Base-by-base conservation (phyloP, 2,113 vertebrate species). In the Craseonycteris thonglongyai region DNA sequence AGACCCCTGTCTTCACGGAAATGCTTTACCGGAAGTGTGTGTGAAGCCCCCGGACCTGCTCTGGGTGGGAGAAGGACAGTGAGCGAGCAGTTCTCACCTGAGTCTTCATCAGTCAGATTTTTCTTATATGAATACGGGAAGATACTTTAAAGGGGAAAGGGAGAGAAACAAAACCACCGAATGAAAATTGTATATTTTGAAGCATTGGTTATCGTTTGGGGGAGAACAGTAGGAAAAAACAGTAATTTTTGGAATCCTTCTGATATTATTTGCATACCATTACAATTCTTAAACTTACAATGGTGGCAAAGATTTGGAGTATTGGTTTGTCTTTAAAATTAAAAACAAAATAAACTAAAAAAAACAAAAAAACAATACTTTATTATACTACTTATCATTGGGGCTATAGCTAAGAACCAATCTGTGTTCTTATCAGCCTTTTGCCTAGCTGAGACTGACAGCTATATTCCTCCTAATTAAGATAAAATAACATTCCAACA, bases 401-500 rank as follows among this genome's bases (percentile, higher is more conserved):
- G 88, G 95, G 90, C 90, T 97, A 91, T 84, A 96, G 92, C 97
- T 97, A 97, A 98, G 97, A 63, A 92, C 95, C 97, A 97, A 96
- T 96, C 97, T 98, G 88, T 95, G 94, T 96, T 97, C 98, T 96
- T 95, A 97, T 97, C 97, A 97, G 78, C 96, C 94, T 96, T 96
- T 96, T 76, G 56, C 93, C 90, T 63, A 84, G 61, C 82, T 94
- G 51, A 72, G 33, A 40, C 42, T 96, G 89, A 97, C 90, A 98
- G 79, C 93, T 96, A 93, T 91, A 90, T 97, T 96, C 93, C 75
- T 87, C 40, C 83, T 97, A 97, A 98, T 97, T 96, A 97, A 97
- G 96, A 96, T 96, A 95, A 95, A 94, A 95, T 45, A 90, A 65
- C 49, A 93, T 75, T 82, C 92, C 83, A 91, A 1, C 81, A 59